phyloP scores from a whole-genome alignment of 2,888 invertebrate genomes.

The Folsomia candida region DNA sequence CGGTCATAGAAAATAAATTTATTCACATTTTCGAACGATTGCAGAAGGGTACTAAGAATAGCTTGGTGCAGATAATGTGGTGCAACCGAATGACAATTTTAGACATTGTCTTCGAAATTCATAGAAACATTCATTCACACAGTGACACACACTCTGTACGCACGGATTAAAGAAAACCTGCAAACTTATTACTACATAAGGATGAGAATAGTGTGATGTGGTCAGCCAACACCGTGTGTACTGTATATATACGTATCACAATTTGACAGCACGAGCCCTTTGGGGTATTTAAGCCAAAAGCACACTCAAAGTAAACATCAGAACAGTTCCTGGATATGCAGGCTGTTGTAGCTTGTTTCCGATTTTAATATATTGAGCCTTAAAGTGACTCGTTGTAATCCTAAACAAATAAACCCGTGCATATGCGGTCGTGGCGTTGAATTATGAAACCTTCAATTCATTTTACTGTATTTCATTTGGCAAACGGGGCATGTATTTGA shows the following conservation, averaged over 20 bases:
- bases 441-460: neutral
- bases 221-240: no score
- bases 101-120: no score
- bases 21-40: neutral
- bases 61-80: no score
- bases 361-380: conserved; percentile 9
- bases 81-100: no score
- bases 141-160: no score
- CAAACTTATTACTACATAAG: no score
- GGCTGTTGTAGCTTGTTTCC: neutral
- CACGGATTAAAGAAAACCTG: no score
- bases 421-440: neutral
- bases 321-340: no score
- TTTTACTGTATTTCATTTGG: neutral
- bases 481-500: conserved; percentile 14
- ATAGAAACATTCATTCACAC: no score
- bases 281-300: neutral
- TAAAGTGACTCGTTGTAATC: conserved; percentile 11
- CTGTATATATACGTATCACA: neutral
- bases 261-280: neutral
- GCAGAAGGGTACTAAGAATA: no score
- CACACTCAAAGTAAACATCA: neutral
- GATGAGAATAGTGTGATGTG: no score
- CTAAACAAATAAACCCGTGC: conserved; percentile 7
- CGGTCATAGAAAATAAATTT: neutral